Evolutionary conservation across 2,888 invertebrate species (phyloP), one percentile per base, ranked within the genome.

Genomic region (Auanema freiburgensis): DNA sequence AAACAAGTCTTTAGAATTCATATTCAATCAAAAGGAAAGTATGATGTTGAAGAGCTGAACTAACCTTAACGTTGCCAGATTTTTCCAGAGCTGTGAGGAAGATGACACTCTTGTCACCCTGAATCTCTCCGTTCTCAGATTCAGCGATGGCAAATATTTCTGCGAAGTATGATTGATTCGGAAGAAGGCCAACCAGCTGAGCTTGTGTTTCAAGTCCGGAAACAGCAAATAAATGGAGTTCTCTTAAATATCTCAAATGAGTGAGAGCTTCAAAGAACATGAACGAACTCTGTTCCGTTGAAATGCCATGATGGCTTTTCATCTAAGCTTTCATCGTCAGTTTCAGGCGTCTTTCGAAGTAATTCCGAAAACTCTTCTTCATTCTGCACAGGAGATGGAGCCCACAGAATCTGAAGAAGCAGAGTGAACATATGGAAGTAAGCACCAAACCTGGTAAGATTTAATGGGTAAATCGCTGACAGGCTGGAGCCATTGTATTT

Each of bases 401-500:
- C 66, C 74, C 74, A 76, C 11, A 71, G 71, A 11, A 76, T 60
- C 71, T 74, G 54, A n/a, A n/a, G n/a, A n/a, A n/a, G n/a, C n/a
- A n/a, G n/a, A n/a, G n/a, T n/a, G n/a, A n/a, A n/a, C n/a, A n/a
- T n/a, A n/a, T n/a, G n/a, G n/a, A n/a, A n/a, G n/a, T n/a, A n/a
- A n/a, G n/a, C n/a, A 52, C 3, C 18, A 21, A 59, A 78, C 72
- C 66, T 78, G 76, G 66, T 81, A 81, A 56, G 77, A 77, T 33
- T 80, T 79, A 42, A 83, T 77, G 0, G 83, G 83, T 16, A 83
- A 57, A 55, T 83, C 83, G 44, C 79, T 79, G 5, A 67, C 41
- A 8, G 83, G 83, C n/a, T 79, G 73, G 1, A 62, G 65, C 83
- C 83, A 83, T 4, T 67, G 63, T 2, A 81, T 62, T 24, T 68